These are phyloP conservation scores for Drosophila elegans DNA, from an alignment of 1,140 invertebrate genomes.

Conservation along the genomic window DNA sequence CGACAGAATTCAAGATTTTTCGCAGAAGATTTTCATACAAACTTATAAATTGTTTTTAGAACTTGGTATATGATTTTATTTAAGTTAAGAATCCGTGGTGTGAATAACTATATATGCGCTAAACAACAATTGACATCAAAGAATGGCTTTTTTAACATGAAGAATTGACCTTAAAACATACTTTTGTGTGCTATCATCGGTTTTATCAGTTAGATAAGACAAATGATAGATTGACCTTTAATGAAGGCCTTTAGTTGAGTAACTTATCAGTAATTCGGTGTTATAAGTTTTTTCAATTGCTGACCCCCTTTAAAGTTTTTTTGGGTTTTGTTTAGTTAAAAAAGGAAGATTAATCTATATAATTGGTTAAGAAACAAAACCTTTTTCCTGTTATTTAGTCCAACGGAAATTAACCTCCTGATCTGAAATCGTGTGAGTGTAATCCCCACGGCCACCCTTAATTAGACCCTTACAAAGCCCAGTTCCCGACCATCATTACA, in stretches of 20 bases:
- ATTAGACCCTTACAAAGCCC: slow-evolving; percentile 6
- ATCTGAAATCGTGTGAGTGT: background rate
- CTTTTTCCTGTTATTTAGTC: background rate
- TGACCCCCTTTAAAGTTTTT: slow-evolving; percentile 6
- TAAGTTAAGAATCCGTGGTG: too few species aligned
- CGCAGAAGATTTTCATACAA: too few species aligned
- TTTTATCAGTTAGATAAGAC: slow-evolving; percentile 24
- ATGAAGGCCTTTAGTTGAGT: slow-evolving; percentile 10
- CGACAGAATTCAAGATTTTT: too few species aligned
- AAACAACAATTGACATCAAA: too few species aligned
- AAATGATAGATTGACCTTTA: slow-evolving; percentile 39
- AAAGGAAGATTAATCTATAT: background rate
- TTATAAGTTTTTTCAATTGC: background rate
- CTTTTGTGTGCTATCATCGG: slow-evolving; percentile 6
- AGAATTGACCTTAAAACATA: background rate
- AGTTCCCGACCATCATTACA: slow-evolving; percentile 23
- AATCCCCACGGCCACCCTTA: slow-evolving; percentile 11
- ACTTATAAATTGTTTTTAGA: too few species aligned
- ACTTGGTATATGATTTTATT: too few species aligned
- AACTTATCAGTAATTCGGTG: slow-evolving; percentile 21
- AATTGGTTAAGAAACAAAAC: too few species aligned
- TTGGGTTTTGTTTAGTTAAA: background rate
- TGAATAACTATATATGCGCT: too few species aligned
- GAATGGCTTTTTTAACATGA: too few species aligned
- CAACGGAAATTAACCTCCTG: too few species aligned